These are phyloP conservation scores for Arion vulgaris DNA, from an alignment of 1,140 invertebrate genomes.

Conservation along the genomic window DNA sequence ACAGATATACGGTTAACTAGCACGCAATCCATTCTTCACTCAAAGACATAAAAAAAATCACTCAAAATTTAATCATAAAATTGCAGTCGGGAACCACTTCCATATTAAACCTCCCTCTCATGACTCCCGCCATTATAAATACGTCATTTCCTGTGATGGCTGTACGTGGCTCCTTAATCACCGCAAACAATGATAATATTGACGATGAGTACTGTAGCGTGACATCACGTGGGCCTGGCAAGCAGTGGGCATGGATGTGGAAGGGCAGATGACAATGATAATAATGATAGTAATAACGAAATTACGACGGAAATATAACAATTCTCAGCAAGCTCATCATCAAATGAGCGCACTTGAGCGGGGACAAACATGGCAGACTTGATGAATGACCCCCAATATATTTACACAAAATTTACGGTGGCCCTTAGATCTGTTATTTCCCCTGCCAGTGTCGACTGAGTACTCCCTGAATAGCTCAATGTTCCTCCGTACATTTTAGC, in stretches of 20 bases:
- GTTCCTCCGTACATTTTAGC: no score
- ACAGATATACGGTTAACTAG: not conserved
- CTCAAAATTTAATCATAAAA: not conserved
- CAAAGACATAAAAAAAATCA: not conserved
- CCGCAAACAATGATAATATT: conserved; percentile 15
- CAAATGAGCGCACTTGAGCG: not conserved
- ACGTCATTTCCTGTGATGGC: conserved; percentile 6
- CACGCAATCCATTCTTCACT: not conserved
- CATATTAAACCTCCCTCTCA: conserved; percentile 6
- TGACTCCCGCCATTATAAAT: conserved; percentile 17
- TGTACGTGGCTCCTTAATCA: not conserved
- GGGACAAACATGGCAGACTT: not conserved
- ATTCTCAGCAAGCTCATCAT: not conserved
- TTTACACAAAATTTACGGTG: not conserved
- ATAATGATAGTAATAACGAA: not conserved
- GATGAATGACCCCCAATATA: not conserved
- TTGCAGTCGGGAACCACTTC: not conserved
- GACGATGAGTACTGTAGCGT: not conserved
- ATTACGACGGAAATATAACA: conserved; percentile 1
- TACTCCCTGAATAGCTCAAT: no score
- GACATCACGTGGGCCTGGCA: not conserved
- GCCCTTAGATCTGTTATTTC: not conserved
- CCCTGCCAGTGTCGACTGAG: not conserved
- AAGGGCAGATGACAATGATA: conserved; percentile 14
- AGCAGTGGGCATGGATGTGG: not conserved